These are phyloP conservation scores for Sinocyclocheilus anshuiensis DNA, from an alignment of 2,113 vertebrate genomes.

Conservation along the genomic window DNA sequence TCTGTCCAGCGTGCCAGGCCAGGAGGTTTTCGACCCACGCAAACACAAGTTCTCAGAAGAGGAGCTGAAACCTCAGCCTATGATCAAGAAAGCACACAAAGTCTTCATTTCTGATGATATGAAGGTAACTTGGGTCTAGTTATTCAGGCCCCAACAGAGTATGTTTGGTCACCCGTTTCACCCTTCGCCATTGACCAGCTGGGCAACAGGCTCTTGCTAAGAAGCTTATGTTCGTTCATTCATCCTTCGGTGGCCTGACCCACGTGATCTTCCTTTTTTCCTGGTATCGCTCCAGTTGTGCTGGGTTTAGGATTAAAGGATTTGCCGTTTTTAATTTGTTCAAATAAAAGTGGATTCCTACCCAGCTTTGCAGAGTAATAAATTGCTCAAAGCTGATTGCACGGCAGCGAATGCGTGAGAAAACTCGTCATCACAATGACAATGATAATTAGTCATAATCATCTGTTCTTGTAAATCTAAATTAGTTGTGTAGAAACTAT, in stretches of 20 bases:
- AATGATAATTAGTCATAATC: neutral
- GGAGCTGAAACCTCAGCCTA: constrained; percentile 89
- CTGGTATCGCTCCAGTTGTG: constrained; percentile 63
- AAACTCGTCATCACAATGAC: constrained; percentile 15
- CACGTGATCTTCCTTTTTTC: constrained; percentile 55
- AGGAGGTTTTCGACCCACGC: constrained; percentile 89
- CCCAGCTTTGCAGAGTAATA: constrained; percentile 67
- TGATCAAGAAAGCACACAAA: constrained; percentile 92
- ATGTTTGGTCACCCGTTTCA: constrained; percentile 37
- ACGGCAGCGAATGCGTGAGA: constrained; percentile 40
- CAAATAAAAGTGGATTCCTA: constrained; percentile 71
- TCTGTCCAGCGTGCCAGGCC: constrained; percentile 87
- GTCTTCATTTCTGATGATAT: constrained; percentile 87
- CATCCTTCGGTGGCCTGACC: constrained; percentile 24
- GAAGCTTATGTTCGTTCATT: constrained; percentile 71
- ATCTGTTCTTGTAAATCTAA: neutral
- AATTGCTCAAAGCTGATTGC: constrained; percentile 74
- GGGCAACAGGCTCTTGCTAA: constrained; percentile 62
- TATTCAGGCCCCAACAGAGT: constrained; percentile 2
- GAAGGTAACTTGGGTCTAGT: constrained; percentile 88
- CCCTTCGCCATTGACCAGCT: constrained; percentile 57
- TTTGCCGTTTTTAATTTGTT: constrained; percentile 76
- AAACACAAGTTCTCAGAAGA: constrained; percentile 89
- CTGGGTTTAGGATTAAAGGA: constrained; percentile 71
- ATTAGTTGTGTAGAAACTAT: neutral